Evolutionary conservation across 2,113 vertebrate genomes (phyloP), one percentile per base, ranked within the genome.

Genomic region (Calonectris borealis): DNA sequence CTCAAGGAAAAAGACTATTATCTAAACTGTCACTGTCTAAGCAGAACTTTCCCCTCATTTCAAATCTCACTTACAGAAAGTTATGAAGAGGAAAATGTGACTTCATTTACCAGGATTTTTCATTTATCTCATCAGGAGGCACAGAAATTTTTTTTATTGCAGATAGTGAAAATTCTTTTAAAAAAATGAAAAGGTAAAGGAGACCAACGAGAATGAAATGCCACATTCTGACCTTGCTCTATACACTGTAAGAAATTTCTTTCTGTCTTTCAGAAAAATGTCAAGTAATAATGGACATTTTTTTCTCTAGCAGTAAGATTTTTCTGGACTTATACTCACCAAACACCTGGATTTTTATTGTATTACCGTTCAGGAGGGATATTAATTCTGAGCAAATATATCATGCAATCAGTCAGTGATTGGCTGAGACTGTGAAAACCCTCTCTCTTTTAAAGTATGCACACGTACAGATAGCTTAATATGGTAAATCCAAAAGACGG

Each of bases 181-280:
- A 3, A 61, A 57, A 87, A 66, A 11, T 24, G 1, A 51, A 48
- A 52, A 26, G 3, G 1, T 51, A 64, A n/a, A 69, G 6, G 4
- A 64, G 7, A 65, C 11, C 5, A 72, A 5, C 0, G 0, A 57
- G 31, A 69, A 65, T 46, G 3, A 80, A 83, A 76, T 65, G 3
- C 2, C 16, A 34, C 24, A 34, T 55, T 87, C 26, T 90, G 51
- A 57, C 27, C 25, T 44, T n/a, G 3, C 13, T 22, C 1, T 64
- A 4, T 13, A n/a, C 1, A 34, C 11, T 21, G 3, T 60, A 71
- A 64, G 10, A 62, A 13, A 0, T 19, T 31, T 36, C 25, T 44
- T 61, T 68, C 6, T 3, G 73, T 69, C 13, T 8, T 73, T 85
- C 32, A 68, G 27, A 38, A 78, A 71, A 75, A 4, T 13, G 25